phyloP scores from a whole-genome alignment of 2,797 vertebrate genomes.

The Spinus olivaceus region DNA sequence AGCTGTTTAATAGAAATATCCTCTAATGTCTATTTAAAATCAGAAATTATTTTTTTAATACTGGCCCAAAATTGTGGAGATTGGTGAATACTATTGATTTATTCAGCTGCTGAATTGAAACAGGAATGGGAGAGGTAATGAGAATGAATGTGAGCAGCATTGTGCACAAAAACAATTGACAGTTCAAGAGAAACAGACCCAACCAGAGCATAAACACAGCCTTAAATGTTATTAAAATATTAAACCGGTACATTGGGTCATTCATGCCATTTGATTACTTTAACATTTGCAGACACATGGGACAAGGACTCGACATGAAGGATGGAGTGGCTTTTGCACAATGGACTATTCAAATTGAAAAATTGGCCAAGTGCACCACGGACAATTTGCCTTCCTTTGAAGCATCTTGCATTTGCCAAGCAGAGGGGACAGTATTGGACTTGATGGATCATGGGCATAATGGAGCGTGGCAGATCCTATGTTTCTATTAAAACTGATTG shows the following conservation, averaged over 20 bases:
- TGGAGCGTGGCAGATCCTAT: neutral
- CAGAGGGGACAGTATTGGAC: neutral
- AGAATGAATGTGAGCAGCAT: conserved; percentile 1
- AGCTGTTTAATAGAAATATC: neutral
- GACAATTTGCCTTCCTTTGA: conserved; percentile 31
- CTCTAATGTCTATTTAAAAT: neutral
- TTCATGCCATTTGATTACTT: neutral
- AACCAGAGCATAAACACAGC: neutral
- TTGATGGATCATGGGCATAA: conserved; percentile 27
- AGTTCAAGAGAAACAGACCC: conserved; percentile 3
- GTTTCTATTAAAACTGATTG: conserved; percentile 23
- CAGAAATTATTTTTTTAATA: neutral
- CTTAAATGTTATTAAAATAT: conserved; percentile 43
- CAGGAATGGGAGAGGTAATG: conserved; percentile 23
- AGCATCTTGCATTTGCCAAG: conserved; percentile 6
- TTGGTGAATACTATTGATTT: neutral
- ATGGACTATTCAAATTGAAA: neutral
- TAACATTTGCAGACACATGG: conserved; percentile 1
- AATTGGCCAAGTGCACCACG: neutral
- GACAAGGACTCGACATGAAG: conserved; percentile 11
- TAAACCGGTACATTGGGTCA: neutral
- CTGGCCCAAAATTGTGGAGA: neutral
- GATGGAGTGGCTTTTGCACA: conserved; percentile 26
- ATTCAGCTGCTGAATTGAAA: neutral
- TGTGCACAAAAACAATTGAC: neutral